Conservation (phyloP, 2,888 invertebrate genomes). For the Drosophila subsilvestris region DNA sequence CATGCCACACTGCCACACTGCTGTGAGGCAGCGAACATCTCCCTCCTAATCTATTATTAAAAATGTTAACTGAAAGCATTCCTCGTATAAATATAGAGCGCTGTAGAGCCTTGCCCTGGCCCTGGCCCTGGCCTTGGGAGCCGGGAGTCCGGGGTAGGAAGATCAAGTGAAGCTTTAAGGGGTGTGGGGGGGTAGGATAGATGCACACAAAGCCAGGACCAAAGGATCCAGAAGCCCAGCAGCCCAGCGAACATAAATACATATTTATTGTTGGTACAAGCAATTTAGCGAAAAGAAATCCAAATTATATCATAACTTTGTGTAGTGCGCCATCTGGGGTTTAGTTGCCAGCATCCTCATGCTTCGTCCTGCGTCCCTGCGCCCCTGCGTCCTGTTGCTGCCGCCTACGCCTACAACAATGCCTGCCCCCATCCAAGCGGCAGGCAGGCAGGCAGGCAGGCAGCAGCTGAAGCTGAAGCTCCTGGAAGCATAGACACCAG, state of each 20-base stretch:
- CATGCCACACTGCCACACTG: not conserved
- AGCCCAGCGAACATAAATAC: constrained; percentile 67
- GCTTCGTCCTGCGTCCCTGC: not conserved
- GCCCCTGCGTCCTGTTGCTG: not conserved
- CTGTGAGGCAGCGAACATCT: not conserved
- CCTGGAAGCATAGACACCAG: constrained; percentile 19
- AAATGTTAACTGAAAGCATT: constrained; percentile 57
- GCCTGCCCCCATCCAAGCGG: constrained; percentile 16
- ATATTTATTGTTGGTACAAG: constrained; percentile 80
- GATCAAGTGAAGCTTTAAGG: not conserved
- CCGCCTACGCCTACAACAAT: constrained; percentile 76
- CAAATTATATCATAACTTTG: constrained; percentile 80
- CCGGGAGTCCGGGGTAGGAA: not conserved
- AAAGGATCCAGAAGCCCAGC: not conserved
- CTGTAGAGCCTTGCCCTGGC: not conserved
- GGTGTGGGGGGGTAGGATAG: not conserved
- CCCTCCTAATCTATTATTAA: constrained; percentile 54
- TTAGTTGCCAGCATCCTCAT: constrained; percentile 75
- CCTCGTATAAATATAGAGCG: constrained; percentile 49
- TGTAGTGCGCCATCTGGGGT: constrained; percentile 83
- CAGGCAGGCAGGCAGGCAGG: constrained; percentile 5
- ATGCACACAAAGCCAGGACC: constrained; percentile 11
- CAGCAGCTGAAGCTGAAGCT: constrained; percentile 41
- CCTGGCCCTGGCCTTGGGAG: not conserved
- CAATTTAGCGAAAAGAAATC: constrained; percentile 80